Evolutionary conservation across 2,888 invertebrate species (phyloP), one percentile per base, ranked within the genome.

Genomic region (Caenorhabditis afra): DNA sequence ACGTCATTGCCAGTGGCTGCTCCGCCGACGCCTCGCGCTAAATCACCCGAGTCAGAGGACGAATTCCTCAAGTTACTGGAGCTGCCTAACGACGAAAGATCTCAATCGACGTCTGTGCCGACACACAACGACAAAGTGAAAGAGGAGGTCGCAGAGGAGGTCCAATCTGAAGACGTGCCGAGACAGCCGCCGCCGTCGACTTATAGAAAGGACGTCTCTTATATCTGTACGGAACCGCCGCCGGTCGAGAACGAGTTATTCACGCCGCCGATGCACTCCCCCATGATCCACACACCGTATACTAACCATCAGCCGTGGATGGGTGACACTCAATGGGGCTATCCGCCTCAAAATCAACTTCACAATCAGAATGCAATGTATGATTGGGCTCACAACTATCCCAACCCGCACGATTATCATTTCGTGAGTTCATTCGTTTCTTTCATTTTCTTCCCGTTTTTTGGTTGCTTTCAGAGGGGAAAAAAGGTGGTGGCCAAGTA

Each of bases 401-500:
- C 11, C 29, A 10, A 29, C 29, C 52, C 11, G 41, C 41, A 52
- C 12, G 12, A 12, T 29, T 49, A 16, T 39, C 23, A 44, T 12
- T 57, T 59, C 41, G 71, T 71, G 49, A 71, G 71, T 71, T 23
- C 45, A 61, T 47, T 62, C 29, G n/a, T 29, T 29, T 29, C 7
- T 68, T 59, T 67, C 52, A n/a, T 41, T 39, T 67, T 47, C 39
- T n/a, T 44, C 11, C 14, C n/a, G n/a, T n/a, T n/a, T n/a, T 55
- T 37, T 52, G 53, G 41, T 16, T 12, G 14, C 35, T 5, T 11
- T 14, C 12, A 57, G 55, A 55, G 12, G 14, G 47, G 29, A 45
- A 18, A 44, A 41, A 55, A 39, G 64, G 52, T 39, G 18, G 45
- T 18, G 29, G 23, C 8, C n/a, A 18, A 29, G 29, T 57, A 59